Conservation (phyloP, 2,888 invertebrate species). For the Lepetodrilus schrolli region DNA sequence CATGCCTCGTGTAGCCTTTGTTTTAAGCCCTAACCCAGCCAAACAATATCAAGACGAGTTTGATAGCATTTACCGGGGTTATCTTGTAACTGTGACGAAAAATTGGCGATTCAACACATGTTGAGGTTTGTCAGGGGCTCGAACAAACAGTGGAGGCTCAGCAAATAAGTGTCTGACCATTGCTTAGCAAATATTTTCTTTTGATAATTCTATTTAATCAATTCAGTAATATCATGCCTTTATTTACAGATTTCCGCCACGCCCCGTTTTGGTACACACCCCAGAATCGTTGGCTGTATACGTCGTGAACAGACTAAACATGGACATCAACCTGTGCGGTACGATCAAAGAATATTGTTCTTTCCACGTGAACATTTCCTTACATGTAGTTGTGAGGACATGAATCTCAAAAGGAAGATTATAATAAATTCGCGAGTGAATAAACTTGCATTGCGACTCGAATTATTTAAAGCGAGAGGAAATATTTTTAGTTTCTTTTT, state of each 20-base stretch:
- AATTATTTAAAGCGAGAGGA: too few species aligned
- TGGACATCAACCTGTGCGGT: background rate
- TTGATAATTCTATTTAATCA: conserved; percentile 31
- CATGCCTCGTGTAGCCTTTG: background rate
- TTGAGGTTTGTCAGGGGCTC: background rate
- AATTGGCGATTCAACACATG: conserved; percentile 7
- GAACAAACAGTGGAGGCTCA: background rate
- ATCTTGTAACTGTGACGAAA: conserved; percentile 11
- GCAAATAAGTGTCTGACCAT: conserved; percentile 12
- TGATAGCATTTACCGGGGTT: conserved; percentile 19
- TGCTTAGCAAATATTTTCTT: conserved; percentile 28
- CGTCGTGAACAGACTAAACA: background rate
- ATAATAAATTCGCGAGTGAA: too few species aligned
- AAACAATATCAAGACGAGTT: conserved; percentile 8
- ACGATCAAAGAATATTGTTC: background rate
- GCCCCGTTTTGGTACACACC: conserved; percentile 18
- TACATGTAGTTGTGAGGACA: background rate
- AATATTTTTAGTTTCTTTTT: conserved; percentile 3
- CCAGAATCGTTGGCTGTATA: conserved; percentile 12
- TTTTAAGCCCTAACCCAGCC: conserved; percentile 4
- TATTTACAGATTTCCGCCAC: conserved; percentile 29
- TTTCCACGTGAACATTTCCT: conserved; percentile 12
- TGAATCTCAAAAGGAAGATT: background rate
- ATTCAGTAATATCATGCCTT: conserved; percentile 18
- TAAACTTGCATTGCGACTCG: too few species aligned